Evolutionary conservation across 2,113 vertebrate species (phyloP).

Genomic region (Anolis carolinensis): DNA sequence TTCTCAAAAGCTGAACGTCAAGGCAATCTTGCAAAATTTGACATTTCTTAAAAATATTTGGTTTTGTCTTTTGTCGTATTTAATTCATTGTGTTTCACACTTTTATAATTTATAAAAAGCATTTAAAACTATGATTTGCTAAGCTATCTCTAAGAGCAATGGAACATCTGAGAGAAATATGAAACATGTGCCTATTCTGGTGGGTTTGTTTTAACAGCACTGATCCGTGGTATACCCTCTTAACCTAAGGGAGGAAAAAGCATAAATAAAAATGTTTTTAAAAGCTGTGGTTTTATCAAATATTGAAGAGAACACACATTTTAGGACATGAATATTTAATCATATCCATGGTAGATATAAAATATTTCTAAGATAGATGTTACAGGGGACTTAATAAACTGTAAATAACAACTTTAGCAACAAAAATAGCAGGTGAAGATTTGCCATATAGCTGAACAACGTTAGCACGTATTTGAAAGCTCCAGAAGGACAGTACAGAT

Average conservation of each 20-base stretch:
- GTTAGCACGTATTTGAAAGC: neutral
- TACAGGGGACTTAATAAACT: neutral
- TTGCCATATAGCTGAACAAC: neutral
- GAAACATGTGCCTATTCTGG: neutral
- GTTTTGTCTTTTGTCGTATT: neutral
- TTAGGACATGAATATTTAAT: neutral
- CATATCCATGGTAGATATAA: neutral
- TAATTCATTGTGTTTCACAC: neutral
- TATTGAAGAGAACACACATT: neutral
- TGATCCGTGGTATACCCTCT: neutral
- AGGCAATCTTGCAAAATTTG: neutral
- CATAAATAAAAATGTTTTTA: no score
- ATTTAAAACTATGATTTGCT: neutral
- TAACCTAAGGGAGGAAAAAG: neutral
- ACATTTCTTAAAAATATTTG: neutral
- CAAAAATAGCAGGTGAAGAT: neutral
- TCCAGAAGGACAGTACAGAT: neutral
- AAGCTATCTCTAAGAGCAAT: neutral
- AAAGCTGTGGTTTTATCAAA: neutral
- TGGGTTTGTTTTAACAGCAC: neutral
- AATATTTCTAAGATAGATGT: neutral
- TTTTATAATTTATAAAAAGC: neutral
- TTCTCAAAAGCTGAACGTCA: no score
- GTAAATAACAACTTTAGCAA: neutral
- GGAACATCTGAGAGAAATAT: neutral